Base-by-base conservation (phyloP, 2,888 invertebrate species). In the Aplocera efformata region DNA sequence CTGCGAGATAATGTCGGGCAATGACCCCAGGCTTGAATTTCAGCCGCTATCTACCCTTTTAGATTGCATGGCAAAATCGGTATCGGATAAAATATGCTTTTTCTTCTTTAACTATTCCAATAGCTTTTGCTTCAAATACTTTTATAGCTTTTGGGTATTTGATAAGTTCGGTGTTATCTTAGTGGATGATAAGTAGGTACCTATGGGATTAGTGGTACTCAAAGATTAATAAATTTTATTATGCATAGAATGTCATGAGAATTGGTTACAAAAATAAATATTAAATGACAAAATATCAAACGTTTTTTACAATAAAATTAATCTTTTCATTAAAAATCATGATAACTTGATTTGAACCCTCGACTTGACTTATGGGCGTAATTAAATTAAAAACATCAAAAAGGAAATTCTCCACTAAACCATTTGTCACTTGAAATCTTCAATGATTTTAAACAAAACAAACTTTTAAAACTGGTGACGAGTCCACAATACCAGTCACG, bases 1-100 rank as follows among this genome's bases (percentile, higher is more conserved):
- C 45, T 48, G 11, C 27, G 27, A 55, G 58, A 60, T 61, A 61
- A 59, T 28, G 38, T 40, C 48, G 56, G 55, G 48, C 49, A 42
- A 43, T 33, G 51, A 53, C 48, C 40, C 20, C 28, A 36, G 32
- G 44, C 49, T 42, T 38, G 39, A 35, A 10, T 50, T 56, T 50
- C 37, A 42, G 45, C 42, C 13, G 13, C 5, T 17, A 17, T 17
- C 13, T 17, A 2, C 5, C 13, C 13, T 2, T 17, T 17, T 3
- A 2, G 13, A 17, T 17, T 17, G 13, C 13, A 17, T 3, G 2
- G 13, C 13, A 17, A 17, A 17, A 17, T 17, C 13, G 13, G 2
- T 17, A 17, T 17, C 13, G 21, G 25, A 29, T 32, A 23, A 23
- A 32, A 23, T 32, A 21, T 23, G 22, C 10, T 8, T 30, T 30